Evolutionary conservation across 2,888 invertebrate genomes (phyloP), one percentile per base, ranked within the genome.

Genomic region (Thalpophila matura): DNA sequence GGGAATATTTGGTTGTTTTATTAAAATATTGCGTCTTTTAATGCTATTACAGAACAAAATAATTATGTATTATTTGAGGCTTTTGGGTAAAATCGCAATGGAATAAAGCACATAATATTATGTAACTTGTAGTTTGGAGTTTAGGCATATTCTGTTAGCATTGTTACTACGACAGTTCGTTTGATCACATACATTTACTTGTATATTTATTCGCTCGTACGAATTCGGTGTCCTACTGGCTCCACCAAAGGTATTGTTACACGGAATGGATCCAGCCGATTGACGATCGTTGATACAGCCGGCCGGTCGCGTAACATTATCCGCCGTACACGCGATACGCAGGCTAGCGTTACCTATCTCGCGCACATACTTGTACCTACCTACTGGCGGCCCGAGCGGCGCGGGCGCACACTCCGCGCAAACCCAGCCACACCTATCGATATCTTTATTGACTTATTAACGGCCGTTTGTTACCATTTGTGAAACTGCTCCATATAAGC

Each of bases 251-350:
- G 91, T 94, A 93, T 94, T 92, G 94, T 94, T 94, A 93, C 93
- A 92, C 87, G 94, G 90, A 94, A 93, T 93, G 91, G 90, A 94
- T 93, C 93, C 88, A 88, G 88, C 82, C 94, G 93, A 94, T 95
- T 94, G 94, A 90, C 91, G 91, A 93, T 86, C 94, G 94, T 93
- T 94, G 94, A 94, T 94, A 92, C 93, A 92, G 92, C 86, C 92
- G 90, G 91, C 86, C 92, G 92, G 83, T 85, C 93, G 91, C 89
- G 94, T 93, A 94, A 94, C 86, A 84, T 88, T 91, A 95, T 91
- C 85, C 91, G 70, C 31, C 72, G 91, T 86, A 91, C 92, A 93
- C 91, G 92, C 90, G 93, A 95, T 94, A 93, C 92, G 86, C 87
- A 77, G 89, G 91, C 89, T 94, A 89, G 91, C 91, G 89, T 93